Conservation (phyloP, 2,113 vertebrate genomes). For the Scytalopus superciliaris region DNA sequence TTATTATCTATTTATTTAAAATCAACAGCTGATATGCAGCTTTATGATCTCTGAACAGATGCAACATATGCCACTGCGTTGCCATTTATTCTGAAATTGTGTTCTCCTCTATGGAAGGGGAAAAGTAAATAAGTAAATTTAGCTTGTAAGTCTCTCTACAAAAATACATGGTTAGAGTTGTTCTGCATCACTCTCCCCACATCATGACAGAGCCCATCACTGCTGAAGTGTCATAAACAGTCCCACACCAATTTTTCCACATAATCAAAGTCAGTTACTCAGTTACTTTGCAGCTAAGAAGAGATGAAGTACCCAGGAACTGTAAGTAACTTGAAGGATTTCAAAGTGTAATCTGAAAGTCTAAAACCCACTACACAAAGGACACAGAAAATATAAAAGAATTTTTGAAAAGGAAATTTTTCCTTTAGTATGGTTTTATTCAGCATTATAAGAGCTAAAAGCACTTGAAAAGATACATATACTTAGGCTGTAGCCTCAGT, state of each 20-base stretch:
- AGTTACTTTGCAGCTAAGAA: background rate
- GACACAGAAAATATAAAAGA: background rate
- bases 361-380: background rate
- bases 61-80: background rate
- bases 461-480: background rate
- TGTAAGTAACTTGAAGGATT: background rate
- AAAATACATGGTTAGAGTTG: background rate
- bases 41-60: background rate
- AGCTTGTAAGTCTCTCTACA: background rate
- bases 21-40: background rate
- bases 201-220: background rate
- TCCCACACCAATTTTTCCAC: background rate
- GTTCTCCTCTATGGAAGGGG: background rate
- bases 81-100: slow-evolving; percentile 2
- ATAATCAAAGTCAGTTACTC: background rate
- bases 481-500: background rate
- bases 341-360: background rate
- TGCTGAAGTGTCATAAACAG: background rate
- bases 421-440: background rate
- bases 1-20: background rate
- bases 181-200: background rate
- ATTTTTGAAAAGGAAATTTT: background rate
- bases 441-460: background rate
- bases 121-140: background rate
- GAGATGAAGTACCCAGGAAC: background rate